Evolutionary conservation across 2,113 vertebrate genomes (phyloP), one percentile per base, ranked within the genome.

Genomic region (Coptodon rendalli): DNA sequence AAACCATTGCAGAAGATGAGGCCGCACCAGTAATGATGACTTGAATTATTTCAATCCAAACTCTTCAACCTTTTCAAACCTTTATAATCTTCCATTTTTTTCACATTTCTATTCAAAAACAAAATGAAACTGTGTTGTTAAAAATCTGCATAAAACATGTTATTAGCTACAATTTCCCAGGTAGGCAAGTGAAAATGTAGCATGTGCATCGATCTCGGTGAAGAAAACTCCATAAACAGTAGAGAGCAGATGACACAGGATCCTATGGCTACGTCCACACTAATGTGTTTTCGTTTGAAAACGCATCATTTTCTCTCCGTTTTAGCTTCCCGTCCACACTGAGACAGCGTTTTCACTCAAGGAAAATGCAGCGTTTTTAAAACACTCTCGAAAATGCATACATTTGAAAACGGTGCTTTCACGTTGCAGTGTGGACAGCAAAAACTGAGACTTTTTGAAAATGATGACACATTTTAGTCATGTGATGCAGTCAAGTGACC

Each of bases 361-460:
- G 16, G 16, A 34, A 61, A 10, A 61, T 0, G 2, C 16, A 10
- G 29, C 2, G 2, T 63, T 34, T 61, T 61, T 34, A 34, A 34
- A 61, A 63, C 1, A 5, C 29, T 63, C 5, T 34, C 1, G 0
- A 34, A 63, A 61, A 61, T 1, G 9, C 29, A 61, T 61, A 6
- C 29, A 34, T 61, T 63, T 19, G 29, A 63, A 61, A 61, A 63
- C 2, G 0, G 29, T 34, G 59, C 29, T 34, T 19, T 19, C 10
- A 9, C 5, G 2, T 63, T 2, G 0, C 16, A 2, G 16, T 63
- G 29, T 19, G 59, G 0, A 34, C 2, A 61, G 57, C 27, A 34
- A 34, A 63, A 63, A 11, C 29, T 31, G 57, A 63, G 59, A 34
- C 29, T 34, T 63, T 63, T 34, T 34, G 29, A 63, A 63, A 63